phyloP scores from a whole-genome alignment of 1,140 invertebrate species.

The Drosophila arawakana region DNA sequence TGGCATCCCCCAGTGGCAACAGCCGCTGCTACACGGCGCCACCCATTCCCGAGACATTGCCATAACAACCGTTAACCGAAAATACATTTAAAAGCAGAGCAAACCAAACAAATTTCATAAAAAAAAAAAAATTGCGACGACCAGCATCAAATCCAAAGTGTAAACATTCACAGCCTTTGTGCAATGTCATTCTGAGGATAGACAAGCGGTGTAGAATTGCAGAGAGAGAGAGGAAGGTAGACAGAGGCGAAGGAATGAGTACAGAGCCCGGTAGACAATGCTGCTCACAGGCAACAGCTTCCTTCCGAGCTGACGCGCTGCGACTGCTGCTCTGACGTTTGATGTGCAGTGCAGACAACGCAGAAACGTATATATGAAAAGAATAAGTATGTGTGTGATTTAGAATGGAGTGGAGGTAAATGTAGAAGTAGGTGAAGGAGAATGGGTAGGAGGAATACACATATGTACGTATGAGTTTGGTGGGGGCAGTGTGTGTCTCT shows the following conservation, averaged over 20 bases:
- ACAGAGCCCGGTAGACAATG: conserved; percentile 25
- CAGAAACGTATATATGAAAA: background rate
- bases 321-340: conserved; percentile 53
- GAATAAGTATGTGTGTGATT: background rate
- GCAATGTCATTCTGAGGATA: conserved; percentile 40
- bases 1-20: conserved; percentile 47
- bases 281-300: conserved; percentile 65
- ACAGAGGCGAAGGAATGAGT: conserved; percentile 15
- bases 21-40: conserved; percentile 61
- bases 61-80: conserved; percentile 78
- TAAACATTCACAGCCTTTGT: conserved; percentile 79
- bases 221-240: background rate
- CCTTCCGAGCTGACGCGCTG: conserved; percentile 72
- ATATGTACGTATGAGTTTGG: background rate
- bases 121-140: conserved; percentile 53
- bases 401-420: background rate
- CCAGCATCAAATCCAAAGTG: conserved; percentile 78
- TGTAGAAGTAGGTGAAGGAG: conserved; percentile 3
- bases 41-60: conserved; percentile 43
- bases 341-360: conserved; percentile 63
- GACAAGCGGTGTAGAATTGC: conserved; percentile 1
- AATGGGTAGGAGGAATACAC: background rate
- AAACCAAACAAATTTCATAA: conserved; percentile 49
- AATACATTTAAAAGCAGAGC: conserved; percentile 69
- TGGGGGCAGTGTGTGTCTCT: conserved; percentile 9